These are phyloP conservation scores for Sternarchorhynchus goeldii DNA, from an alignment of 2,797 vertebrate genomes.

Conservation along the genomic window DNA sequence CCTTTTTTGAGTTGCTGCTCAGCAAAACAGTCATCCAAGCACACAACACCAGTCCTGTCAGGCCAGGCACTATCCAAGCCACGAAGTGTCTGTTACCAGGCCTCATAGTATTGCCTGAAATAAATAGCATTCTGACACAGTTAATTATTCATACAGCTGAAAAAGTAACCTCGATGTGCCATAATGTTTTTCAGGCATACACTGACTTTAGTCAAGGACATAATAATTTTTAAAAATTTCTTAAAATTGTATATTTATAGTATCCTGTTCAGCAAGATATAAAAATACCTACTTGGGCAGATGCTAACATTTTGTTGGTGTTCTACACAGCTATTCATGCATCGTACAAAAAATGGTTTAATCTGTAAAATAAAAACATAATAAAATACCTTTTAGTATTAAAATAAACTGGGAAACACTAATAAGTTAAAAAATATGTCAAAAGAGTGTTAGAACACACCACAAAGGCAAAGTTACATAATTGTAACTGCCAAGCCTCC, in stretches of 20 bases:
- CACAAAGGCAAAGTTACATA: slow-evolving; percentile 59
- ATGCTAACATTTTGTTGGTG: slow-evolving; percentile 33
- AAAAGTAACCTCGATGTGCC: background rate
- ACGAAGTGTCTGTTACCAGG: slow-evolving; percentile 19
- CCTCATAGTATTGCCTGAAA: slow-evolving; percentile 47
- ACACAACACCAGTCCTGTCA: slow-evolving; percentile 36
- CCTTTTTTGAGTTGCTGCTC: slow-evolving; percentile 55
- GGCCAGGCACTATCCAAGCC: slow-evolving; percentile 1
- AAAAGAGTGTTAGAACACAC: slow-evolving; percentile 57
- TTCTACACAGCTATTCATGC: slow-evolving; percentile 61
- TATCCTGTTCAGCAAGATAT: background rate
- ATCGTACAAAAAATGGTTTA: slow-evolving; percentile 68
- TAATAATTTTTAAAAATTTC: background rate
- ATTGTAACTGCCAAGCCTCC: slow-evolving; percentile 37
- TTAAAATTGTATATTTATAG: background rate
- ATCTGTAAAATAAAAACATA: slow-evolving; percentile 61
- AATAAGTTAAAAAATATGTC: background rate
- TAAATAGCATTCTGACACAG: background rate
- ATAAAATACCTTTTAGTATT: background rate
- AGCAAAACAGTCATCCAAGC: slow-evolving; percentile 53
- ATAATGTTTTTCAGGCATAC: slow-evolving; percentile 33
- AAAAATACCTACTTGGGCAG: slow-evolving; percentile 49
- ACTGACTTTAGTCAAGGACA: slow-evolving; percentile 17
- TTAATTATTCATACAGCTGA: background rate
- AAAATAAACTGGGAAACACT: background rate